Evolutionary conservation across 2,113 vertebrate species (phyloP), one percentile per base, ranked within the genome.

Genomic region (Barnardius zonarius): DNA sequence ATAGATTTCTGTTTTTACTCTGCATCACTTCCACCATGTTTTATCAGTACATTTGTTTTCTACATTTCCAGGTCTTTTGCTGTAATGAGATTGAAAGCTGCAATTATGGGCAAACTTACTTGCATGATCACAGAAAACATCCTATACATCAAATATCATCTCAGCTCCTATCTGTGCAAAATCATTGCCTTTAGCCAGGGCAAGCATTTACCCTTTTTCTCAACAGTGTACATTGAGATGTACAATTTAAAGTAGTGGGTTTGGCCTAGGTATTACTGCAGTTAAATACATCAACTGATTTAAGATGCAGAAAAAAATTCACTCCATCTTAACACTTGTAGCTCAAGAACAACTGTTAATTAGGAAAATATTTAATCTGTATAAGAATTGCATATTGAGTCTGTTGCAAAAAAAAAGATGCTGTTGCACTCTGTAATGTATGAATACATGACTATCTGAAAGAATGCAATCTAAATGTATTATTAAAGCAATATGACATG

Each of bases 141-240:
- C 24, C 20, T 39, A 17, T 3, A 48, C 5, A 6, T 24, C n/a
- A 73, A 63, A 28, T 33, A 20, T 1, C 20, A 52, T 27, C 28
- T 39, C 7, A 23, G 25, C 17, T 61, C 46, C 19, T 13, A n/a
- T 12, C 33, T 74, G 13, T 27, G 28, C 37, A 83, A 80, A 77
- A 55, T 62, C 46, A 64, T 19, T 68, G 33, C 30, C 22, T 30
- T 63, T 73, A 44, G 33, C 8, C 25, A 37, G 7, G 31, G 37
- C 27, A 68, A 41, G 24, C 14, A 33, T 43, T 82, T 46, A 43
- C 6, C 6, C 17, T 59, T 92, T 85, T 79, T 51, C 30, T 67
- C 33, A 44, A 2, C 1, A 27, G 3, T 33, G 5, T 30, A 11
- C 30, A 41, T 55, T 1, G 1, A 75, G 48, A 86, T 25, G 11